Conservation (phyloP, 2,888 invertebrate genomes). For the Hipparchia semele region DNA sequence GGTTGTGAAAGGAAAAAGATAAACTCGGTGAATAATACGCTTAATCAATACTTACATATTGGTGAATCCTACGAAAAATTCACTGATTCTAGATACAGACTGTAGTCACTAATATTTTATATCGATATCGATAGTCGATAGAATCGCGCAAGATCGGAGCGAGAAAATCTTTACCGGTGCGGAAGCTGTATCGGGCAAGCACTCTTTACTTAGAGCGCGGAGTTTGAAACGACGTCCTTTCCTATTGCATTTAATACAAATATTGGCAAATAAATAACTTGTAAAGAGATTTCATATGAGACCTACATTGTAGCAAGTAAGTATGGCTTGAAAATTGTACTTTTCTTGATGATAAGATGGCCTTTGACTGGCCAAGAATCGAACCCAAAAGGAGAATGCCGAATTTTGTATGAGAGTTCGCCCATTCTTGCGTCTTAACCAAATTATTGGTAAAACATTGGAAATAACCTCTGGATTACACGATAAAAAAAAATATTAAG, state of each 20-base stretch:
- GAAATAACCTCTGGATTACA: no score
- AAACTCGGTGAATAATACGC: no score
- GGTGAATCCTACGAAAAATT: neutral
- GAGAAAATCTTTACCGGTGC: neutral
- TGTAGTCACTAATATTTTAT: neutral
- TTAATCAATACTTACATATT: no score
- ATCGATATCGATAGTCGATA: slow-evolving; percentile 1
- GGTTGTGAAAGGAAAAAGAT: no score
- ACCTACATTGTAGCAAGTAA: neutral
- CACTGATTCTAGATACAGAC: neutral
- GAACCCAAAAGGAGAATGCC: no score
- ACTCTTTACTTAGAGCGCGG: neutral
- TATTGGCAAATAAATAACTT: slow-evolving; percentile 18
- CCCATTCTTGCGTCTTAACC: no score
- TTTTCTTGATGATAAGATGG: no score
- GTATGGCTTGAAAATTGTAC: no score
- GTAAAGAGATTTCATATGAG: neutral
- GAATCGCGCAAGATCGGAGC: neutral
- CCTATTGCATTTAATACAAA: slow-evolving; percentile 21
- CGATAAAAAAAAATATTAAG: no score
- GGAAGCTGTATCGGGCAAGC: slow-evolving; percentile 8
- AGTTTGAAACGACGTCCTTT: slow-evolving; percentile 10
- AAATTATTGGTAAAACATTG: no score
- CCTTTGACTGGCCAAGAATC: no score
- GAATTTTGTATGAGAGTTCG: no score